Evolutionary conservation across 2,797 vertebrate genomes (phyloP), one percentile per base, ranked within the genome.

Genomic region (Etheostoma nigrum): DNA sequence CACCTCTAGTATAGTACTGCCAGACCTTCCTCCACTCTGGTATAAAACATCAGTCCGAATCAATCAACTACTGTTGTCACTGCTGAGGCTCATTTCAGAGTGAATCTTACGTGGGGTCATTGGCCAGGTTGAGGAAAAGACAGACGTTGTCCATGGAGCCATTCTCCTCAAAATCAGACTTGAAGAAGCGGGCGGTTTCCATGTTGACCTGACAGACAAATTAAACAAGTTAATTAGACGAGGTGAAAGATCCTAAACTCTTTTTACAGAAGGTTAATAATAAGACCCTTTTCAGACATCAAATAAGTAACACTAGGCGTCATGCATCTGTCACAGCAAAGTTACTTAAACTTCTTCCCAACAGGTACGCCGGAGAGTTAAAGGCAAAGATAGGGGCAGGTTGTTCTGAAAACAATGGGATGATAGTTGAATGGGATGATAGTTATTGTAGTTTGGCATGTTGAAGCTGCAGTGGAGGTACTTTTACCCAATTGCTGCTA

Each of bases 61-160:
- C 8, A 33, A 15, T 27, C 36, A 5, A 14, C 3, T 4, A 19
- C 36, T 4, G 10, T 14, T 58, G 36, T 44, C 5, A 54, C 11
- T 10, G 15, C 13, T 47, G 16, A 36, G 13, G 5, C 36, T 5
- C 0, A 8, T 21, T 23, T 68, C 14, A 23, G 33, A 27, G 2
- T 15, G 21, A 53, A 49, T 85, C 93, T 92, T 88, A 95, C 95
- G 95, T 95, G 12, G 94, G 95, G 72, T 95, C 95, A 3, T 95
- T 95, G 77, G 95, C 95, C 83, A 95, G 86, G 81, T 95, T 95
- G 25, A 95, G 78, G 78, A 95, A 95, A 12, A 95, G 91, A 69
- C 95, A 95, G 44, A 95, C 95, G 4, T 95, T 95, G 87, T 95
- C 95, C 95, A 95, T 95, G 23, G 95, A 95, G 30, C 95, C 95